Conservation (phyloP, 2,888 invertebrate genomes). For the Mythimna ferrago region DNA sequence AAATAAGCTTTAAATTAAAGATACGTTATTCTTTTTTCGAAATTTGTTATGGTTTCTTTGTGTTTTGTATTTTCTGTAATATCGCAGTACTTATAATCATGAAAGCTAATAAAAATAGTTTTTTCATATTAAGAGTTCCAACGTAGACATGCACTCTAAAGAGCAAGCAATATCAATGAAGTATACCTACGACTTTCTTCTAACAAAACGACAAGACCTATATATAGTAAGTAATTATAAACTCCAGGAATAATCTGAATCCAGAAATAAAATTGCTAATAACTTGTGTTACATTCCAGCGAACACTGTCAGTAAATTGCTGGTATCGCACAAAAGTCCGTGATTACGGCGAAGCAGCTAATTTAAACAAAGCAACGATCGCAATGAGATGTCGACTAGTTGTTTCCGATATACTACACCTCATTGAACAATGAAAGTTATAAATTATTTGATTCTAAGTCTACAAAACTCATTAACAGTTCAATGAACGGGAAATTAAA, state of each 20-base stretch:
- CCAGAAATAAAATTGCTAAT: not conserved
- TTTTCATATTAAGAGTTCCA: no score
- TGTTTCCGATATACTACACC: slow-evolving; percentile 57
- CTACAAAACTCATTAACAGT: slow-evolving; percentile 40
- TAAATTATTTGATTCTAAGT: slow-evolving; percentile 56
- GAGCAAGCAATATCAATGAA: no score
- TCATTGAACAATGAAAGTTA: slow-evolving; percentile 56
- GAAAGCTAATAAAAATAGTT: no score
- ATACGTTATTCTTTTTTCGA: no score
- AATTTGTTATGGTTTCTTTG: no score
- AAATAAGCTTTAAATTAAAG: no score
- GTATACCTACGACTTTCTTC: no score
- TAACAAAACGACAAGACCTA: no score
- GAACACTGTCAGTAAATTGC: not conserved
- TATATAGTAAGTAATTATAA: not conserved
- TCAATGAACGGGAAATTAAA: slow-evolving; percentile 55
- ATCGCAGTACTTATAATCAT: no score
- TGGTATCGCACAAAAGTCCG: not conserved
- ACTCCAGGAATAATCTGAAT: not conserved
- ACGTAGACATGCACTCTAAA: no score
- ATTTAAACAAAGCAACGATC: slow-evolving; percentile 31
- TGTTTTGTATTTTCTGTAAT: no score
- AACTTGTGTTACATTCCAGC: not conserved
- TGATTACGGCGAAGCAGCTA: not conserved
- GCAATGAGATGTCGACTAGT: slow-evolving; percentile 27